phyloP scores from a whole-genome alignment of 2,113 vertebrate species.

The Bubo scandiacus region DNA sequence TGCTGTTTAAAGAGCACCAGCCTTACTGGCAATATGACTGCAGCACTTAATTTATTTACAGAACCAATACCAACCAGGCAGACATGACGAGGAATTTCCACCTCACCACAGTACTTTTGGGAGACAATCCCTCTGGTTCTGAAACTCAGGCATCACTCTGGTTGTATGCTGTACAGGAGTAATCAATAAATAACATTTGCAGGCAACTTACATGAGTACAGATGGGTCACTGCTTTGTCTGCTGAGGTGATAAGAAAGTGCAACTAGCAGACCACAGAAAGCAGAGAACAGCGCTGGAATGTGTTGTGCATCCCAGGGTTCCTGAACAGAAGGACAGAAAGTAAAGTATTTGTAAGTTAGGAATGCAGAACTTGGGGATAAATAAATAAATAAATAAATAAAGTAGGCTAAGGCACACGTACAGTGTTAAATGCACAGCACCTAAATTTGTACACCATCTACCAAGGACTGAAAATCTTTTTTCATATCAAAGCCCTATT shows the following conservation, averaged over 20 bases:
- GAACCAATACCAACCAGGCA: not conserved
- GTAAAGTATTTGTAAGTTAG: not conserved
- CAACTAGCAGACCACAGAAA: slow-evolving; percentile 93
- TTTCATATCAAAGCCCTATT: not conserved
- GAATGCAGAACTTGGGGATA: not conserved
- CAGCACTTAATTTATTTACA: not conserved
- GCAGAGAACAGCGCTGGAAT: slow-evolving; percentile 93
- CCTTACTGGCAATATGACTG: not conserved
- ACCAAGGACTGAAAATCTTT: not conserved
- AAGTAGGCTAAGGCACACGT: not conserved
- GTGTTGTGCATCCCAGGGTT: slow-evolving; percentile 94
- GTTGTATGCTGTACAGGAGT: not conserved
- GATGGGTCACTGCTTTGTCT: slow-evolving; percentile 96
- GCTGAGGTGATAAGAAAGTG: slow-evolving; percentile 94
- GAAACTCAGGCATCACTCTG: not conserved
- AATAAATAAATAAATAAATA: not conserved
- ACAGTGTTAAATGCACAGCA: not conserved
- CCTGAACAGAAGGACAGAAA: slow-evolving; percentile 74
- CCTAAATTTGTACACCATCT: not conserved
- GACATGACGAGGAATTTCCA: not conserved
- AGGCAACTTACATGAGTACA: slow-evolving; percentile 85
- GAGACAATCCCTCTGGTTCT: not conserved
- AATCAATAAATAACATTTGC: not conserved
- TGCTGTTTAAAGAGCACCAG: not conserved
- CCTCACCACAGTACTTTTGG: not conserved